Percentiles rank a stretch among this genome's conserved stretches.
These are phyloP conservation scores for Typhlomys cinereus DNA, from an alignment of 2,113 vertebrate species.

Conservation along the genomic window DNA sequence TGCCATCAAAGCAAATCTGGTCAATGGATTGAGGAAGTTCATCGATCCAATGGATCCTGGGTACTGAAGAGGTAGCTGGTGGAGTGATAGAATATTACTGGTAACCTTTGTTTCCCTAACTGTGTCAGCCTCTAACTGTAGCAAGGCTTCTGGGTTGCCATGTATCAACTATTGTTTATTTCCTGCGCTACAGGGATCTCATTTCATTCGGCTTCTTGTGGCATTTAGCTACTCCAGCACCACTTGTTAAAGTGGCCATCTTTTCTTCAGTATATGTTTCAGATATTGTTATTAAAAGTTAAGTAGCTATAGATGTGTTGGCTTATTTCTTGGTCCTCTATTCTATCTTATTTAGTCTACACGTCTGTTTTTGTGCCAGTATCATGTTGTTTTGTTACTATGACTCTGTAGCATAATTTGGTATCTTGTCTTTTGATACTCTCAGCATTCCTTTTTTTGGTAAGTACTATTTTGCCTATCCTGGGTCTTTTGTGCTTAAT, in stretches of 20 bases:
- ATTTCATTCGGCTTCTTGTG: background rate
- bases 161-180: no score
- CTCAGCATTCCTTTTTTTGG: background rate
- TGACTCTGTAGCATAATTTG: background rate
- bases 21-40: no score
- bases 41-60: no score
- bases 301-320: background rate
- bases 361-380: background rate
- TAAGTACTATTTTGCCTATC: background rate
- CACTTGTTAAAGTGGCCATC: background rate
- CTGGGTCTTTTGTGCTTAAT: background rate
- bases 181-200: background rate
- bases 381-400: no score
- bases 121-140: no score
- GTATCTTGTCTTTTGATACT: background rate
- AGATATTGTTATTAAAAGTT: background rate
- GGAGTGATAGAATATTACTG: no score
- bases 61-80: no score
- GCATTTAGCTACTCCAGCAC: background rate
- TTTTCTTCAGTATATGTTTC: background rate
- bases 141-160: no score
- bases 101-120: no score
- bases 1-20: no score
- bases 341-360: background rate
- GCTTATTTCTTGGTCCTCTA: background rate